Base-by-base conservation (phyloP, 2,888 invertebrate genomes). In the Tinea semifulvella region DNA sequence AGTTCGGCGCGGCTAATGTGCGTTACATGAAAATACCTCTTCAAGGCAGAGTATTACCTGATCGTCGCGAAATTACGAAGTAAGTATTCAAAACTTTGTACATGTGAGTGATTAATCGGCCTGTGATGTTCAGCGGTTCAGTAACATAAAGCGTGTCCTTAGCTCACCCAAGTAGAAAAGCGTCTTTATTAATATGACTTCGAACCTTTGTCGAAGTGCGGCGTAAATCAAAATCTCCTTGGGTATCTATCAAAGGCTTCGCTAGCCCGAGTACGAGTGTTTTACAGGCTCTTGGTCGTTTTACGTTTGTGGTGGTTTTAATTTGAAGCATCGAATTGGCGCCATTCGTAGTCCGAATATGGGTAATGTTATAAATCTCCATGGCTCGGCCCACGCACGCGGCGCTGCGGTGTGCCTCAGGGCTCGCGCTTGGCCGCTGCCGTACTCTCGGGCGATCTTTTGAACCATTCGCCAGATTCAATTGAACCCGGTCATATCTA, bases 341-440 rank as follows among this genome's bases (percentile, higher is more conserved):
- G 80, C 79, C 79, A 62, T 63, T 69, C 73, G 66, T 68, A 64
- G 69, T 58, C 68, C 74, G 72, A 75, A 77, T 77, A 75, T 74
- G 76, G 79, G 68, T 75, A 72, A 76, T 74, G 79, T 75, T 76
- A 75, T 80, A 79, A 80, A 80, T 79, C 76, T 74, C 63, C 54
- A 55, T 47, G 47, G 48, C 65, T 57, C 70, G 68, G 68, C 42
- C 35, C 28, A 44, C 35, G 35, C 43, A n/a, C 8, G 69, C 61
- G 66, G 60, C 48, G 56, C 57, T 55, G 64, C 62, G 56, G 57
- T 60, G 59, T 60, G 66, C 64, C 66, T 58, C 56, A 57, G 60
- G 61, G 61, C 59, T 55, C 22, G 16, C 20, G 14, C 42, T 36
- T 13, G 20, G 31, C 42, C 39, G 39, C 36, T 26, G 40, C 17